Evolutionary conservation across 1,140 invertebrate genomes (phyloP).

Genomic region (Euura lappo): DNA sequence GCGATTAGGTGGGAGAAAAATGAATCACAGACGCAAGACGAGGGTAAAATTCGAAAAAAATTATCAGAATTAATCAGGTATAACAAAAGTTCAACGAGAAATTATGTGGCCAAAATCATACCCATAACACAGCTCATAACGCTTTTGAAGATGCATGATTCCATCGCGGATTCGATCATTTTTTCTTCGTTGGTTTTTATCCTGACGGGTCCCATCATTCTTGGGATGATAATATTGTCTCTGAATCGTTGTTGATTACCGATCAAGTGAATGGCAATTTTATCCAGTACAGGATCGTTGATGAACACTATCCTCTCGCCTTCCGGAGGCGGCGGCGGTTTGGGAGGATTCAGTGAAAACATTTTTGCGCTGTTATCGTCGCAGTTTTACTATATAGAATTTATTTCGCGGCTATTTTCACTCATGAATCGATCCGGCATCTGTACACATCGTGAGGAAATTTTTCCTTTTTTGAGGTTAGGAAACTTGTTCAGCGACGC

Average conservation of each 20-base stretch:
- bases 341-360: background rate
- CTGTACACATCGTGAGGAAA: no score
- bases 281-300: constrained; percentile 44
- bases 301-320: constrained; percentile 25
- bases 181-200: constrained; percentile 90
- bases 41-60: constrained; percentile 18
- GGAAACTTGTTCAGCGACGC: no score
- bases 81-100: constrained; percentile 15
- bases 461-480: no score
- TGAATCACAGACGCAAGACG: constrained; percentile 15
- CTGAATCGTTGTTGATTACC: constrained; percentile 64
- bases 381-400: no score
- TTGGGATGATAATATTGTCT: constrained; percentile 84
- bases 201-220: constrained; percentile 72
- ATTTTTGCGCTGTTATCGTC: background rate
- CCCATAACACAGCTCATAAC: constrained; percentile 88
- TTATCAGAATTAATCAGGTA: constrained; percentile 16
- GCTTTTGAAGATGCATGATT: constrained; percentile 93
- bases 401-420: no score
- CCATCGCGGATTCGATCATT: constrained; percentile 83
- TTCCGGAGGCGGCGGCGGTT: background rate
- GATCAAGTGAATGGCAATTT: constrained; percentile 48
- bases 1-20: constrained; percentile 14
- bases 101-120: constrained; percentile 52
- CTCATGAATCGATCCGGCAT: no score